These are phyloP conservation scores for Ips typographus DNA, from an alignment of 1,140 invertebrate species.

Conservation along the genomic window DNA sequence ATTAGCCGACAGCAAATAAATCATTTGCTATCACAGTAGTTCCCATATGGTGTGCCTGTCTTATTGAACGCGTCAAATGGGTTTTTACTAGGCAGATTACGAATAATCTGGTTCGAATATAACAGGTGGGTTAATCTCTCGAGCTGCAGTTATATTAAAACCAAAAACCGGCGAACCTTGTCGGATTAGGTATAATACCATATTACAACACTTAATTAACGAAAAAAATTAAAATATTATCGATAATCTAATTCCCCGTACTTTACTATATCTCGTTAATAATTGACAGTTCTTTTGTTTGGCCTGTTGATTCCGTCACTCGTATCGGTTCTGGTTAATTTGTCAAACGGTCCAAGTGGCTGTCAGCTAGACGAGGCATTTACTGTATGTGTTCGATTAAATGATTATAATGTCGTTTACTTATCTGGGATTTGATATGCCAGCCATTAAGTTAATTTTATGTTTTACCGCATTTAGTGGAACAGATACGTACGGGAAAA, in stretches of 20 bases:
- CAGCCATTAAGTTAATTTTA: too few relatives aligned
- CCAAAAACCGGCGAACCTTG: conserved; percentile 37
- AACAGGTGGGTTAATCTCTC: conserved; percentile 43
- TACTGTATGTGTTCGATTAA: not conserved
- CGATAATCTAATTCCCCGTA: conserved; percentile 33
- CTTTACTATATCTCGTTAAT: conserved; percentile 31
- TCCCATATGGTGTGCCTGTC: conserved; percentile 39
- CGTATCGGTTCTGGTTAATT: conserved; percentile 14
- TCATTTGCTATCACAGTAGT: conserved; percentile 38
- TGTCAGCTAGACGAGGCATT: conserved; percentile 9
- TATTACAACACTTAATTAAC: conserved; percentile 40
- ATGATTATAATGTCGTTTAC: too few relatives aligned
- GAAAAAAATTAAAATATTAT: conserved; percentile 39
- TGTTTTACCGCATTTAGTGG: too few relatives aligned
- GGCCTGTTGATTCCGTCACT: conserved; percentile 27
- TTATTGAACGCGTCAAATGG: conserved; percentile 38
- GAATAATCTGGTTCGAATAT: conserved; percentile 40
- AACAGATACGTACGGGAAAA: not conserved
- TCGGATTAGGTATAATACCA: conserved; percentile 36
- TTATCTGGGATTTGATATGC: too few relatives aligned
- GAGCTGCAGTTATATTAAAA: conserved; percentile 37
- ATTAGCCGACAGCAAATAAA: conserved; percentile 35
- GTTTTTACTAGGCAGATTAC: conserved; percentile 41
- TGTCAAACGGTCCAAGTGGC: not conserved
- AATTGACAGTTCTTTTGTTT: conserved; percentile 36